Conservation (phyloP, 1,140 invertebrate species). For the Halictus rubicundus region DNA sequence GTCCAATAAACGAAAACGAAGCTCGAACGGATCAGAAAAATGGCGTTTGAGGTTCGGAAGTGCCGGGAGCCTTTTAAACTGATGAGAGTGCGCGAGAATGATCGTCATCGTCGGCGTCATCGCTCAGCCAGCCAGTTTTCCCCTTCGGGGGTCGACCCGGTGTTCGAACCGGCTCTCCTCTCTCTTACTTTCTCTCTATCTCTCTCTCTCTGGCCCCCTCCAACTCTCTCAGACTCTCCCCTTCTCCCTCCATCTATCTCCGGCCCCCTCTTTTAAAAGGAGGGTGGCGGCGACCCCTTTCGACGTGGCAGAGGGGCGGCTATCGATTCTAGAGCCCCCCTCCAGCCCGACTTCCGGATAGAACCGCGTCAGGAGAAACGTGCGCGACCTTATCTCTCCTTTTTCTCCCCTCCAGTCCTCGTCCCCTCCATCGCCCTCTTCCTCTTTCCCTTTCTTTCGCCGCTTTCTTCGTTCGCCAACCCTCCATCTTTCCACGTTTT, state of each 20-base stretch:
- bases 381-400: slow-evolving; percentile 20
- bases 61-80: neutral
- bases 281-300: slow-evolving; percentile 69
- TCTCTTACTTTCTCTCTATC: neutral
- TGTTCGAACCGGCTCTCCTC: slow-evolving; percentile 42
- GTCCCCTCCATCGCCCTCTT: slow-evolving; percentile 25
- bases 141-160: slow-evolving; percentile 45
- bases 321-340: slow-evolving; percentile 73
- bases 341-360: slow-evolving; percentile 70
- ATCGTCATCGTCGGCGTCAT: slow-evolving; percentile 53
- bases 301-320: slow-evolving; percentile 67
- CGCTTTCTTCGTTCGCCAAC: slow-evolving; percentile 29
- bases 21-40: neutral
- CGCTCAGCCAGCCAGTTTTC: slow-evolving; percentile 44
- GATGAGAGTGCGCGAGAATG: neutral
- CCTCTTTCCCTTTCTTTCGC: neutral
- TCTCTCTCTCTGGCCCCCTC: neutral
- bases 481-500: neutral
- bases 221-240: neutral
- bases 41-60: neutral
- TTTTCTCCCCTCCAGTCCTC: slow-evolving; percentile 1
- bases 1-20: neutral
- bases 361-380: slow-evolving; percentile 70
- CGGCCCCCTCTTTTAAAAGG: slow-evolving; percentile 30
- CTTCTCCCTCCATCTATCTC: neutral